Evolutionary conservation across 2,113 vertebrate genomes (phyloP).

Genomic region (Sciurus niger): DNA sequence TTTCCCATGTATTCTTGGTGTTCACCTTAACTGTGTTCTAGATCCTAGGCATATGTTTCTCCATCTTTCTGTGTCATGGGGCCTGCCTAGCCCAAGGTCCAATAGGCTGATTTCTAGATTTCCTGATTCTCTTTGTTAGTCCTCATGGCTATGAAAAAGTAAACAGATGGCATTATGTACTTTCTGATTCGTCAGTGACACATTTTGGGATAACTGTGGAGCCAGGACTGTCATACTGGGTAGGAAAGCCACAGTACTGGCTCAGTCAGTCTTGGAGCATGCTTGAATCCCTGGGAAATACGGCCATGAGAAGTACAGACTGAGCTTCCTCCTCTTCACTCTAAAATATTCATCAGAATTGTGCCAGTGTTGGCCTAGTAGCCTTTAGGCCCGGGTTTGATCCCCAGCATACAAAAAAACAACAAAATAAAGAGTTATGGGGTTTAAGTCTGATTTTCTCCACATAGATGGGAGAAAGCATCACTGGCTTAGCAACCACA

Average conservation of each 20-base stretch:
- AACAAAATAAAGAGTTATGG: background rate
- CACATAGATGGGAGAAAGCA: background rate
- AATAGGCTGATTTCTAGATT: background rate
- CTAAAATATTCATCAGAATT: background rate
- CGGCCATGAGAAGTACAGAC: background rate
- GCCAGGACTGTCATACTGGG: background rate
- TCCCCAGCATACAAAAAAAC: background rate
- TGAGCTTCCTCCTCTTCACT: background rate
- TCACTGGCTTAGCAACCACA: background rate
- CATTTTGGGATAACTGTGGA: background rate
- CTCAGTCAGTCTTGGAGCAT: background rate
- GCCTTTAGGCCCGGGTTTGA: background rate
- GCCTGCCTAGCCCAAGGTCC: background rate
- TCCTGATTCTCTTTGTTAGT: background rate
- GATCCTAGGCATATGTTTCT: background rate
- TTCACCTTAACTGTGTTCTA: background rate
- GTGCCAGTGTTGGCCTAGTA: background rate
- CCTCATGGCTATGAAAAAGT: background rate
- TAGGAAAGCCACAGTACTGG: background rate
- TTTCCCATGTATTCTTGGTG: background rate
- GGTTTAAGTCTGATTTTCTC: conserved; percentile 4
- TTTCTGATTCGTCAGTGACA: background rate
- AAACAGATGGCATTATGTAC: background rate
- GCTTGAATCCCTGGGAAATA: background rate
- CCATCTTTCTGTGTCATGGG: background rate